Evolutionary conservation across 1,140 invertebrate genomes (phyloP).

Genomic region (Doryteuthis pealeii): DNA sequence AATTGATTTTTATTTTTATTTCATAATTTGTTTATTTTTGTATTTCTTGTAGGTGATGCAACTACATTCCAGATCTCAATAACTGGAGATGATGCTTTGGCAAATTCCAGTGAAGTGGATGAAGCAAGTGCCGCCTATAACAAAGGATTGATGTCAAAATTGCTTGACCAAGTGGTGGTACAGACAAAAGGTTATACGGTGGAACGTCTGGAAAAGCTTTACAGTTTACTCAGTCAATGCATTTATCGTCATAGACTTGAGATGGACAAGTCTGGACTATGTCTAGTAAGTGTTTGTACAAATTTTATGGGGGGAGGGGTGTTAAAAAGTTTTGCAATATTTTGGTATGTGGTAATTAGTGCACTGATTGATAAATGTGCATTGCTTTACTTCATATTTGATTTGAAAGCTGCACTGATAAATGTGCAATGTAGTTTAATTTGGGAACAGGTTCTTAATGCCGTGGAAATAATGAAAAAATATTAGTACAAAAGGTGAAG

Average conservation of each 20-base stretch:
- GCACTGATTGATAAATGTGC: too few relatives aligned
- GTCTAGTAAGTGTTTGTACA: conserved; percentile 37
- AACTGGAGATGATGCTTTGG: neutral
- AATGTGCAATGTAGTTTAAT: too few relatives aligned
- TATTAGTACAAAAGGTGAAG: too few relatives aligned
- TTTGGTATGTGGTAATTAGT: too few relatives aligned
- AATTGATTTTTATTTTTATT: too few relatives aligned
- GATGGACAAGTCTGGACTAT: conserved; percentile 46
- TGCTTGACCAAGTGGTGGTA: conserved; percentile 48
- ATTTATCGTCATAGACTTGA: conserved; percentile 49
- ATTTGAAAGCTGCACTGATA: too few relatives aligned
- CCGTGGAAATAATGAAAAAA: too few relatives aligned
- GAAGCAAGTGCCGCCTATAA: conserved; percentile 11
- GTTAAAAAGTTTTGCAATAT: too few relatives aligned
- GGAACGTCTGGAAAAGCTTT: conserved; percentile 53
- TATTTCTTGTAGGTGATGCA: neutral
- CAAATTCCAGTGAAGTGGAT: neutral
- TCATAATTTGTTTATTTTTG: too few relatives aligned
- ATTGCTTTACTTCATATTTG: too few relatives aligned
- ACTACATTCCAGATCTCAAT: neutral
- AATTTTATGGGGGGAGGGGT: too few relatives aligned
- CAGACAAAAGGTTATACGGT: conserved; percentile 49
- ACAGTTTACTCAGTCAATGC: conserved; percentile 52
- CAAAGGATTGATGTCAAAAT: conserved; percentile 29
- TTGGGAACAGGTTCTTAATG: too few relatives aligned